Base-by-base conservation (phyloP, 2,888 invertebrate genomes). In the Griposia aprilina region DNA sequence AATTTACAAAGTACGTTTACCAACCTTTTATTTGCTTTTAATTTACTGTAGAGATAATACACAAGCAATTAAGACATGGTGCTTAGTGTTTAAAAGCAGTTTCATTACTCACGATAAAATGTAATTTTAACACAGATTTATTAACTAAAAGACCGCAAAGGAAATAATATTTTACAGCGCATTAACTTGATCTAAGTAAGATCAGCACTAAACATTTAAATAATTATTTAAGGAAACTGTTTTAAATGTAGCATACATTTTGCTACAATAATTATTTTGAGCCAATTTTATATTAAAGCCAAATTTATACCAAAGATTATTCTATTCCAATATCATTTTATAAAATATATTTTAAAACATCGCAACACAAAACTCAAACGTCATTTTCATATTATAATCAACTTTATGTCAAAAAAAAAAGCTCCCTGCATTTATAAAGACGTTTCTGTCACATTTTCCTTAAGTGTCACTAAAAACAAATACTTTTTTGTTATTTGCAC, bases 401-500 rank as follows among this genome's bases (percentile, higher is more conserved):
- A n/a, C n/a, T n/a, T n/a, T n/a, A n/a, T n/a, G n/a, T n/a, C n/a
- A n/a, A n/a, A n/a, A n/a, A n/a, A n/a, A n/a, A n/a, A n/a, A n/a
- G n/a, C n/a, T n/a, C n/a, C n/a, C n/a, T 2, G 48, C 23, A 36
- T 26, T n/a, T 59, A 52, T 60, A 72, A 52, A 62, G 66, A 55
- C 10, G 1, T 50, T 69, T 41, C 26, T n/a, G 23, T 50, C 65
- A 77, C 23, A 67, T 70, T 83, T 75, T 71, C 68, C 73, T 73
- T 52, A 78, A 60, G 15, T 72, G 69, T 72, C 68, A 23, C 26
- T 52, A 71, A 63, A 57, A 48, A 77, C 59, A 23, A 17, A 57
- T 30, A 52, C 77, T 82, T 81, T 36, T 80, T 73, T 68, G 71
- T 74, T 81, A 70, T 80, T 77, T 66, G 59, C 72, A 23, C 65